These are phyloP conservation scores for Phylloscopus trochiloides DNA, from an alignment of 2,113 vertebrate species.

Conservation along the genomic window DNA sequence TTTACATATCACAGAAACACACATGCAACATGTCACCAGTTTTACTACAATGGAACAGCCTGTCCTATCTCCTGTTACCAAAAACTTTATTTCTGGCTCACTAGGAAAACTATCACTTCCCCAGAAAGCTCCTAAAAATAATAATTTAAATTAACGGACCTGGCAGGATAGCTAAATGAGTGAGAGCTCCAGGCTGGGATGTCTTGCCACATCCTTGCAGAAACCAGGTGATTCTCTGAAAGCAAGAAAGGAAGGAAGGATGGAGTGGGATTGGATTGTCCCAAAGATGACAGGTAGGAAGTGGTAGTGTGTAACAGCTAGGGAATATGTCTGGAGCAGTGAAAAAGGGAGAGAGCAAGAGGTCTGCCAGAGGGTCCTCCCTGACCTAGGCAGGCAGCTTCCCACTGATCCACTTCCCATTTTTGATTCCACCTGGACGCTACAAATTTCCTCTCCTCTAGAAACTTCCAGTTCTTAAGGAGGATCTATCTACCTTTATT, in stretches of 20 bases:
- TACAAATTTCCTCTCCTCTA: neutral
- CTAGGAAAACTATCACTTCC: constrained; percentile 43
- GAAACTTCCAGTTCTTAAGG: neutral
- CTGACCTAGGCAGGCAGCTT: neutral
- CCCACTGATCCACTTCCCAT: neutral
- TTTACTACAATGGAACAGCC: constrained; percentile 1
- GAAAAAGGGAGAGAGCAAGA: neutral
- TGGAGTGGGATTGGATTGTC: neutral
- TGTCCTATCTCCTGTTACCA: neutral
- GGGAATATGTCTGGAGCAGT: neutral
- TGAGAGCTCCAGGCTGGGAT: constrained; percentile 4
- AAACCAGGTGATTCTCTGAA: neutral
- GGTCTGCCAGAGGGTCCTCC: neutral
- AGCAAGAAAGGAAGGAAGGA: neutral
- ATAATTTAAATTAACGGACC: constrained; percentile 31
- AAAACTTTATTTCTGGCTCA: neutral
- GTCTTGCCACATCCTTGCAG: neutral
- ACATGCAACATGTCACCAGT: constrained; percentile 64
- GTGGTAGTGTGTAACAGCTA: neutral
- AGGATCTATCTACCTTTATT: neutral
- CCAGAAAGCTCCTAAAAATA: constrained; percentile 47
- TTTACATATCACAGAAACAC: constrained; percentile 66
- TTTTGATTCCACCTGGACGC: neutral
- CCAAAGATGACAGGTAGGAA: neutral
- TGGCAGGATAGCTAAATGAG: neutral